Base-by-base conservation (phyloP, 2,797 vertebrate genomes). In the Leptatherina wallacei region DNA sequence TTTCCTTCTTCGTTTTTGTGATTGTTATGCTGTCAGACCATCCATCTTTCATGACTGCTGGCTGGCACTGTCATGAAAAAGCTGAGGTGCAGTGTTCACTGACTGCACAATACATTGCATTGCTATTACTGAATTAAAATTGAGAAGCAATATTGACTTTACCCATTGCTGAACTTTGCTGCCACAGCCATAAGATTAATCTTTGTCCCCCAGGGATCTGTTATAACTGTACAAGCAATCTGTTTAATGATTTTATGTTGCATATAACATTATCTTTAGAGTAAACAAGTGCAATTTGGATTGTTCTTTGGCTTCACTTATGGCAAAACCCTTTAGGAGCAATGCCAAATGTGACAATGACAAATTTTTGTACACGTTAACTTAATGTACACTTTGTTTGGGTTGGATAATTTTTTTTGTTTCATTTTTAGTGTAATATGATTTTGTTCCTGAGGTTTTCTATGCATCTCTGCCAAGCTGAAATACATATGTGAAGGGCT, bases 231-330 rank as follows among this genome's bases (percentile, higher is more conserved):
- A 61, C 40, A 68, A 56, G 62, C 59, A 58, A 40, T 67, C 63
- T 71, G 11, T 65, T 73, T 40, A 61, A 56, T 55, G 33, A 78
- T 71, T 87, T 77, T 68, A 88, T 85, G 65, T 47, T 22, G 8
- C 62, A 73, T 79, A 55, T 84, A 60, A 47, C 61, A 30, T 61
- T 81, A 65, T 61, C 8, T 56, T 59, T 68, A 54, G 40, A 9
- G 57, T 68, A 84, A 87, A 84, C 82, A 82, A 81, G 61, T 67
- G 5, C 33, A 71, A 72, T 82, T 81, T 67, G 66, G 13, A 75
- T 47, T 0, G 65, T 57, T 65, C 4, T 5, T 55, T 72, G 67
- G 61, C 65, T 33, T 73, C 63, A 61, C 59, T 73, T 40, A 38
- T 8, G 49, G n/a, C 38, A 54, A 77, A 64, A 24, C 38, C 20